Evolutionary conservation across 1,140 invertebrate genomes (phyloP), one percentile per base, ranked within the genome.

Genomic region (Rhagoletis zephyria): DNA sequence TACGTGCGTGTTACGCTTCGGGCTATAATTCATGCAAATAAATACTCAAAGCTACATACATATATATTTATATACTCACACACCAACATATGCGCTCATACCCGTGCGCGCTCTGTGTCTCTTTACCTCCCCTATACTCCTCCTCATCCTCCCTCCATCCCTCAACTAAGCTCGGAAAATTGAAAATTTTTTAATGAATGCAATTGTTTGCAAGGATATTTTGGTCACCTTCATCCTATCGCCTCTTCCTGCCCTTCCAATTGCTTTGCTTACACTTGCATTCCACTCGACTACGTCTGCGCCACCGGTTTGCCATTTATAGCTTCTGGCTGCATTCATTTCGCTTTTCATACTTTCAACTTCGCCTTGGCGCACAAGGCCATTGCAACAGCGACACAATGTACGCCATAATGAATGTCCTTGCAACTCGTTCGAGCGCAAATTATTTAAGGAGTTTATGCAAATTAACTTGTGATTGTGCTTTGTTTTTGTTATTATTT

Each of bases 141-240:
- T 14, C 61, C 7, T 14, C 12, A 14, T 63, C 61, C n/a, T 4
- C 7, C 12, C 16, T 56, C 10, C 5, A 10, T 16, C 67, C 14
- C 3, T 7, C 59, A 60, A 45, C 14, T 81, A 30, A 81, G 74
- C 74, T 81, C 10, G 14, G 5, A 7, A 59, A 81, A 81, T 81
- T 81, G 74, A 81, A 81, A 81, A 48, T 81, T 81, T 81, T 81
- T 81, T 81, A 81, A 81, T 81, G 14, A 81, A 48, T 81, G 74
- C 74, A 81, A 81, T 81, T 81, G 74, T 81, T 81, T 81, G 45
- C 48, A 3, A 19, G 10, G 9, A 19, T 56, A 56, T 81, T 81
- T 81, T 10, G 2, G 16, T 9, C 14, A 45, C 67, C 14, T 9
- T 63, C 61, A 63, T 4, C 12, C 12, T 30, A 30, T 30, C 30